Conservation (phyloP, 1,140 invertebrate species). For the Brachystomella parvula region DNA sequence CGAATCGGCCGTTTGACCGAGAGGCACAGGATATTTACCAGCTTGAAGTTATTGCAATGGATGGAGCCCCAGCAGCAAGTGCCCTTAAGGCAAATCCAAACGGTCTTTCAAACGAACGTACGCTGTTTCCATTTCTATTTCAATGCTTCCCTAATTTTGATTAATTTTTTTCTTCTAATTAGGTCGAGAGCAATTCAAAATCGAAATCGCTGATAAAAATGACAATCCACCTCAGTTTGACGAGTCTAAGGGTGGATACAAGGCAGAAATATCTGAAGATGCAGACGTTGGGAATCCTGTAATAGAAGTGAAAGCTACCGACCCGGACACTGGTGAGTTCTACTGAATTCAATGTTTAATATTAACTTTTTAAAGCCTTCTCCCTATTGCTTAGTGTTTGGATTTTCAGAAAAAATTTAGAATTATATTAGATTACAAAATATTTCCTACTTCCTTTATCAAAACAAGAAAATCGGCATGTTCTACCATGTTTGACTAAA, state of each 20-base stretch:
- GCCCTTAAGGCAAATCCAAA: conserved; percentile 41
- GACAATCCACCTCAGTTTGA: conserved; percentile 56
- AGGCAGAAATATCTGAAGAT: conserved; percentile 70
- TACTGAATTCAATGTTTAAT: not conserved
- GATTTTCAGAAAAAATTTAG: no score
- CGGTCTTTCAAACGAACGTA: conserved; percentile 44
- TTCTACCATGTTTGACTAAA: no score
- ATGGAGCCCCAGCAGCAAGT: conserved; percentile 75
- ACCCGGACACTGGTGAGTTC: conserved; percentile 58
- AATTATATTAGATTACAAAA: no score
- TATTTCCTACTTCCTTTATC: no score
- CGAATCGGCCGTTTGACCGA: conserved; percentile 65
- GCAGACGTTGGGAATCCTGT: conserved; percentile 69
- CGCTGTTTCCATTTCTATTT: conserved; percentile 1
- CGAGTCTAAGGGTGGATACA: conserved; percentile 53
- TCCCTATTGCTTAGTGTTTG: no score
- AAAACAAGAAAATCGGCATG: no score
- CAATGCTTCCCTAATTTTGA: not conserved
- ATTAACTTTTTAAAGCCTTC: no score
- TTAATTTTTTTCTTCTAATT: conserved; percentile 14
- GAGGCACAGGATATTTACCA: conserved; percentile 70
- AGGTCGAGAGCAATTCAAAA: conserved; percentile 65
- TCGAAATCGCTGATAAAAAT: conserved; percentile 83
- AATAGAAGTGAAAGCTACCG: conserved; percentile 69
- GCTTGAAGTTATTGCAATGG: conserved; percentile 72